Evolutionary conservation across 2,113 vertebrate genomes (phyloP).

Genomic region (Archilochus colubris): DNA sequence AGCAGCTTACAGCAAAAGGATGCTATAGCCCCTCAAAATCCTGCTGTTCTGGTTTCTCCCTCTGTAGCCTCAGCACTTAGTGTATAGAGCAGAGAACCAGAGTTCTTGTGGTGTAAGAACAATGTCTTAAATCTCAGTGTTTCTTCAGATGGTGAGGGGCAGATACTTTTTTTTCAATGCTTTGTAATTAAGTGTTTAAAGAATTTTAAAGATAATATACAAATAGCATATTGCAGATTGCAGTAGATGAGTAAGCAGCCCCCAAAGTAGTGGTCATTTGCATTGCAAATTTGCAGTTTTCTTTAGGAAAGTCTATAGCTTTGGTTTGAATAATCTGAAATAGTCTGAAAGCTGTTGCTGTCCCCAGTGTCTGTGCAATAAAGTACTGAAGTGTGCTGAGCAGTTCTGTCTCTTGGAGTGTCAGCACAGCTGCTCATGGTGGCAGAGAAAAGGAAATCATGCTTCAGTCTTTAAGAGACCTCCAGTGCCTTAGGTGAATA

Average conservation of each 20-base stretch:
- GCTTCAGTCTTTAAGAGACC: background rate
- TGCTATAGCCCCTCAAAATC: background rate
- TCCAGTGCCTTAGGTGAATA: background rate
- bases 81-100: no score
- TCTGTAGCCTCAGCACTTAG: background rate
- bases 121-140: background rate
- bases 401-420: background rate
- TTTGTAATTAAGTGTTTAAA: background rate
- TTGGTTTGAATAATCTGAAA: background rate
- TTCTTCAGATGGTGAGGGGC: background rate
- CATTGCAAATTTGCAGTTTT: background rate
- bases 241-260: background rate
- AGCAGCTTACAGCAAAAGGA: background rate
- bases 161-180: background rate
- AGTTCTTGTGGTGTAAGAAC: no score
- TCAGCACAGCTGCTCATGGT: background rate
- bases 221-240: background rate
- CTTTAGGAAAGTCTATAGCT: background rate
- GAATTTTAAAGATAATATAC: background rate
- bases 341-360: background rate
- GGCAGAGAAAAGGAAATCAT: background rate
- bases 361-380: accelerated
- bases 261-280: background rate
- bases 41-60: background rate
- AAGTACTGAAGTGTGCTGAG: background rate